Conservation (phyloP, 2,888 invertebrate species). For the Thymelicus sylvestris region DNA sequence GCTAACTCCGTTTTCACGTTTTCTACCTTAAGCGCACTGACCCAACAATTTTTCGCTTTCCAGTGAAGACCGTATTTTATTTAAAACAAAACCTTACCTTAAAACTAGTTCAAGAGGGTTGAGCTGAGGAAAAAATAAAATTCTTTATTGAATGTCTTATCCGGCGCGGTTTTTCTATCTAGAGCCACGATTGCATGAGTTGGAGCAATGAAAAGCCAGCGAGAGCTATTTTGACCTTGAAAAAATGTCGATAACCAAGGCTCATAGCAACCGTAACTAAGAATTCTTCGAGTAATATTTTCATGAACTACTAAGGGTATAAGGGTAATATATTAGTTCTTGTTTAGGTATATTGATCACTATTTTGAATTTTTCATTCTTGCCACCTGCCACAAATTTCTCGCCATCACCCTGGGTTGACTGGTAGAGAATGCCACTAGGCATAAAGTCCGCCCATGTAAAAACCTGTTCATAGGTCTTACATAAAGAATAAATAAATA, state of each 20-base stretch:
- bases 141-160: constrained; percentile 70
- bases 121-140: constrained; percentile 48
- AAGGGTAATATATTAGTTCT: too few species aligned
- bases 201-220: background rate
- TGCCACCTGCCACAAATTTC: too few species aligned
- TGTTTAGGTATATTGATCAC: too few species aligned
- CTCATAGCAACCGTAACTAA: background rate
- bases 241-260: background rate
- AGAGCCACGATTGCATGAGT: constrained; percentile 16
- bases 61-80: constrained; percentile 28
- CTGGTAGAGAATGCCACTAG: too few species aligned
- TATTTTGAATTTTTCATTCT: too few species aligned
- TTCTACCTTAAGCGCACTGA: constrained; percentile 20
- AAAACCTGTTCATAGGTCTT: too few species aligned
- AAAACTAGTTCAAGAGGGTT: constrained; percentile 22
- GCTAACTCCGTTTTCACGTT: constrained; percentile 13
- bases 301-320: too few species aligned
- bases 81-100: constrained; percentile 20
- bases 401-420: too few species aligned
- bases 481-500: too few species aligned
- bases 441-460: too few species aligned
- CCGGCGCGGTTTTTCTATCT: constrained; percentile 39
- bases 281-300: background rate
- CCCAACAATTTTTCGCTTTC: constrained; percentile 25
- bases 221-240: constrained; percentile 6